Evolutionary conservation across 2,888 invertebrate species (phyloP), one percentile per base, ranked within the genome.

Genomic region (Stenichneumon culpator): DNA sequence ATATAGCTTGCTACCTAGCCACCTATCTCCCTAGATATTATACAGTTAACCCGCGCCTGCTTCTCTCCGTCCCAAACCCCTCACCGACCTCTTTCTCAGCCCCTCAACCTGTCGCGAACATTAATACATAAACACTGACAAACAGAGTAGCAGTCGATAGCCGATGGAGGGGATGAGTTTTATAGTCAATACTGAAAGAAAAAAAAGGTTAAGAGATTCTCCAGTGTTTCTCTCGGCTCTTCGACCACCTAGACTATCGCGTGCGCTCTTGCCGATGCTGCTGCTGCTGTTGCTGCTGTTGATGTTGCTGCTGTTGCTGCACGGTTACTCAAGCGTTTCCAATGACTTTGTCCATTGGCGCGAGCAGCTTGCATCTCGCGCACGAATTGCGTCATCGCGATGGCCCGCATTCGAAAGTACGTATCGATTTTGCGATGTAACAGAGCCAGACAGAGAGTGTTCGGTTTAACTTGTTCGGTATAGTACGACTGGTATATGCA

Each of bases 371-470:
- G 83, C 87, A 90, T 89, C 84, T 88, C 80, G 85, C 86, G 79
- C 86, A 87, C 73, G 86, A 86, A 88, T 90, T 89, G 84, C 91
- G 89, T 90, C 90, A 90, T 87, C 86, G 82, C 86, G 83, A 86
- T 91, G 87, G 89, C 89, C 89, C 87, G 88, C 87, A 88, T 90
- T 89, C 86, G 86, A 83, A 87, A 87, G 83, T 87, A 86, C 75
- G 75, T 81, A 90, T 89, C 89, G 89, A 89, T 89, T 88, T 89
- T 89, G 85, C 67, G 78, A 82, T 86, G 83, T 86, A 79, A 86
- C 82, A 54, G 22, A 44, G 57, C 50, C 44, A 36, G 50, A 5
- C 65, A 50, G 75, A 44, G 74, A 77, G 36, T 79, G 79, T 67
- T 78, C 83, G 74, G 77, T 50, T 57, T 60, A 36, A 65, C 39